Evolutionary conservation across 2,888 invertebrate genomes (phyloP).

Genomic region (Ophion slaviceki): DNA sequence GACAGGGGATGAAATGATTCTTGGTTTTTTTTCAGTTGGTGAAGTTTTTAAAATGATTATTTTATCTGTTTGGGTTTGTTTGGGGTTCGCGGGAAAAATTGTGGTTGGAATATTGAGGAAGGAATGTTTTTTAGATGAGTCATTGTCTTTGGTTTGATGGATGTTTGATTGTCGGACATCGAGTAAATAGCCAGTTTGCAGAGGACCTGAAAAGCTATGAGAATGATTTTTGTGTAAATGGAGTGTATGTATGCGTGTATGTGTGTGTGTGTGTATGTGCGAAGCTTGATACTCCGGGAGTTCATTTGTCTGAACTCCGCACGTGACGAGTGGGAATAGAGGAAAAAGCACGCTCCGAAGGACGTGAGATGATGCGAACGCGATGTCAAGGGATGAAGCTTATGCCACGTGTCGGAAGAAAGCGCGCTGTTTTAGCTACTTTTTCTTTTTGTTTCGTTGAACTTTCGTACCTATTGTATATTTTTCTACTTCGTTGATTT

Average conservation of each 20-base stretch:
- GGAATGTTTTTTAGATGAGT: too few relatives aligned
- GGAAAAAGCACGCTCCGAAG: slow-evolving; percentile 6
- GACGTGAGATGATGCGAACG: slow-evolving; percentile 10
- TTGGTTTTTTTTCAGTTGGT: too few relatives aligned
- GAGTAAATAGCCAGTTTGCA: too few relatives aligned
- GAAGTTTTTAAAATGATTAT: too few relatives aligned
- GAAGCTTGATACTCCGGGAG: not conserved
- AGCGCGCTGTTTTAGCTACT: not conserved
- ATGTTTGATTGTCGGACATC: not conserved
- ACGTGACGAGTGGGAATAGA: slow-evolving; percentile 25
- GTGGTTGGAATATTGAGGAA: too few relatives aligned
- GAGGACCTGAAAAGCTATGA: not conserved
- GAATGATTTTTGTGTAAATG: slow-evolving; percentile 13
- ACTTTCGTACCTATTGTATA: not conserved
- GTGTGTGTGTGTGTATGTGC: too few relatives aligned
- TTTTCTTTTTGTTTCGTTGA: not conserved
- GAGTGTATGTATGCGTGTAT: too few relatives aligned
- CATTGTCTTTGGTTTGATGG: too few relatives aligned
- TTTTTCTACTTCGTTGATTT: not conserved
- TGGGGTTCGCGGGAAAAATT: too few relatives aligned
- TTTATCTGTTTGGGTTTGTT: too few relatives aligned
- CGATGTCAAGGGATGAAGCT: slow-evolving; percentile 9
- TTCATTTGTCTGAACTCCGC: slow-evolving; percentile 17
- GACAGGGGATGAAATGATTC: too few relatives aligned
- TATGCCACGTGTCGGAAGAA: slow-evolving; percentile 47